Conservation (phyloP, 2,888 invertebrate genomes). For the Archips crataeganus region DNA sequence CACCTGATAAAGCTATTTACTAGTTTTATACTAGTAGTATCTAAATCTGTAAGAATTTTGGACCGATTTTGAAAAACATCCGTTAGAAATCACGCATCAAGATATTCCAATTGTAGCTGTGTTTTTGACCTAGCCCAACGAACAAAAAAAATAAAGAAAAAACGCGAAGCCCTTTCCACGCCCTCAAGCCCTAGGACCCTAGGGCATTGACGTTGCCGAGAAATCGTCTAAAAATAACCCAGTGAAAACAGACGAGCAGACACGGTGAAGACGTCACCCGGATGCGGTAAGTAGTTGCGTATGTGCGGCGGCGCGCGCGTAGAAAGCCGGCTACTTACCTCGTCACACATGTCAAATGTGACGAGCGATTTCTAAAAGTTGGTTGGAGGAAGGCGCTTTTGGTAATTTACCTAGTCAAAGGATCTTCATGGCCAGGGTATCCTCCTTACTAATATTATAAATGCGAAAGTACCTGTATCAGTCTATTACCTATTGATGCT, state of each 20-base stretch:
- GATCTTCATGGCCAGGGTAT: no score
- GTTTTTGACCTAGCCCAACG: not conserved
- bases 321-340: slow-evolving; percentile 60
- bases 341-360: slow-evolving; percentile 44
- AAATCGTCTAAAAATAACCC: slow-evolving; percentile 25
- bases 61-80: no score
- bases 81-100: no score
- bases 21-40: no score
- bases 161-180: not conserved
- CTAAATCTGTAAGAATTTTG: no score
- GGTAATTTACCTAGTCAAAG: not conserved
- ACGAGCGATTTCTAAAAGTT: slow-evolving; percentile 19
- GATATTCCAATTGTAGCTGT: no score
- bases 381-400: slow-evolving; percentile 31
- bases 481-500: no score
- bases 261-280: slow-evolving; percentile 49
- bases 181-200: not conserved
- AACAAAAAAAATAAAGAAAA: not conserved
- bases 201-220: slow-evolving; percentile 12
- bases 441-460: no score
- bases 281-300: slow-evolving; percentile 56
- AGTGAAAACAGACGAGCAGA: slow-evolving; percentile 25
- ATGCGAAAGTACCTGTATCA: no score
- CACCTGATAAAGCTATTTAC: no score
- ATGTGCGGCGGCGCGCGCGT: slow-evolving; percentile 62